Conservation (phyloP, 2,113 vertebrate species). For the Neotoma lepida region DNA sequence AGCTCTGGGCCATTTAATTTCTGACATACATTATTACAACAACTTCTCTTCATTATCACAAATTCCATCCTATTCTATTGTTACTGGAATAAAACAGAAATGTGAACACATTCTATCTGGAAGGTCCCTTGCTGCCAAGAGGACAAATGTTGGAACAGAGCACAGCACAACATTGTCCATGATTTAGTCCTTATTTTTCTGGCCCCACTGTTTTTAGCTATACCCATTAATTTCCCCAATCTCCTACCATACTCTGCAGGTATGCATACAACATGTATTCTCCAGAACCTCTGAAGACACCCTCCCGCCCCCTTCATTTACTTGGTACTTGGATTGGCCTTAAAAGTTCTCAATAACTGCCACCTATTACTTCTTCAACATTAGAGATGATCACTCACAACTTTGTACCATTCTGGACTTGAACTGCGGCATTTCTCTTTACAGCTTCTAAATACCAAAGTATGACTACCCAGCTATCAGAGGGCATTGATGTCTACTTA, state of each 20-base stretch:
- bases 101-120: background rate
- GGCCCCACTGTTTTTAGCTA: background rate
- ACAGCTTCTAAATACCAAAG: constrained; percentile 47
- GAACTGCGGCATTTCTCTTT: constrained; percentile 32
- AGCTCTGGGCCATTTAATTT: constrained; percentile 8
- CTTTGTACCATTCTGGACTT: background rate
- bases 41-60: background rate
- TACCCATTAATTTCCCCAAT: background rate
- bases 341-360: background rate
- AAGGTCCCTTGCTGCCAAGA: background rate
- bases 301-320: background rate
- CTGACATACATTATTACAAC: constrained; percentile 46
- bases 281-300: background rate
- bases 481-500: constrained; percentile 1
- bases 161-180: background rate
- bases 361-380: background rate
- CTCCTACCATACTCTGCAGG: background rate
- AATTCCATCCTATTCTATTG: background rate
- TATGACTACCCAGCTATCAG: background rate
- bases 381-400: constrained; percentile 48
- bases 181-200: background rate
- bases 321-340: background rate
- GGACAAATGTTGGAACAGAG: background rate
- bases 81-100: constrained; percentile 31
- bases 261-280: background rate